Evolutionary conservation across 2,888 invertebrate genomes (phyloP), one percentile per base, ranked within the genome.

Genomic region (Patella depressa): DNA sequence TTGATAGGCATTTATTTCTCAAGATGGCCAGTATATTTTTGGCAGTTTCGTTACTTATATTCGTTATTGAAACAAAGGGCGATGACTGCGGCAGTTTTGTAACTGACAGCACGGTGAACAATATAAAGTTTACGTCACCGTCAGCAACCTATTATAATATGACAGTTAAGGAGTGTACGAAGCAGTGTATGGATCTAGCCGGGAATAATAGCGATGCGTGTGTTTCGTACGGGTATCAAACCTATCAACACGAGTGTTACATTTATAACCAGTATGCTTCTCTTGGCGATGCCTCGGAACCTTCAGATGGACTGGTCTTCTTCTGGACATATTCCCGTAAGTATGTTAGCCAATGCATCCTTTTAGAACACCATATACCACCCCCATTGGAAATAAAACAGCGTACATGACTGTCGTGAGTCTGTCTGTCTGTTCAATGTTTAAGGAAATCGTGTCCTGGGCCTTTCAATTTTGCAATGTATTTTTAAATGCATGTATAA

Each of bases 91-190:
- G 29, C 2, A 17, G 29, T n/a, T 71, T 45, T 34, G 7, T 24
- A 19, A 71, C 34, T 24, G n/a, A 72, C 12, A 72, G 45, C n/a
- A 34, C 29, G n/a, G 72, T 34, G n/a, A 72, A 72, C 19, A 34
- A 53, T 53, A 15, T 45, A 53, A 29, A 72, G 12, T 72, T n/a
- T 53, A 45, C 4, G 15, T 14, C 29, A 3, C 72, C 45, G 24
- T n/a, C 17, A 2, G n/a, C 12, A 12, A 17, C 45, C n/a, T 15
- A 34, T 34, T 45, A n/a, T 45, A 72, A 72, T 7, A 12, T 72
- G 34, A 72, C 72, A 15, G 72, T 53, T 11, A 34, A 15, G 34
- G 72, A 59, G 19, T 59, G 59, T 19, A 59, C 59, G 9, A 59
- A 19, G 17, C 14, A 19, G 17, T 59, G 59, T 19, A 59, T 59